Conservation (phyloP, 2,113 vertebrate species). For the Pampusana beccarii region DNA sequence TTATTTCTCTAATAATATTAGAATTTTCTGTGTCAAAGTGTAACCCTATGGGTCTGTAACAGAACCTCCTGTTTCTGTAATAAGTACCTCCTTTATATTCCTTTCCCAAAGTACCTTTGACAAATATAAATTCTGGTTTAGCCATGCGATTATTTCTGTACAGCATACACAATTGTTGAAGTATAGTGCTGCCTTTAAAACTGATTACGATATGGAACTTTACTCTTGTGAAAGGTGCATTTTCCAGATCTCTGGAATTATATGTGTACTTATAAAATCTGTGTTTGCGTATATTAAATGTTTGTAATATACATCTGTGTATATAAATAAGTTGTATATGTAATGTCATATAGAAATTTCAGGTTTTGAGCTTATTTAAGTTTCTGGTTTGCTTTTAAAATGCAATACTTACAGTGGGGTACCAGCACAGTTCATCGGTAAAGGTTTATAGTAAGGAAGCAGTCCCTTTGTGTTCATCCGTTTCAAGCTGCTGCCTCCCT, state of each 20-base stretch:
- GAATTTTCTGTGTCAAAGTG: not conserved
- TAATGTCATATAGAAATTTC: not conserved
- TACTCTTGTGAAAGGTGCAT: not conserved
- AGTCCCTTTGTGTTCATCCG: not conserved
- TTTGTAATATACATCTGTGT: not conserved
- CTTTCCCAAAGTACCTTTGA: not conserved
- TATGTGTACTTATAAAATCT: not conserved
- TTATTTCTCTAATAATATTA: not conserved
- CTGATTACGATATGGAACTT: not conserved
- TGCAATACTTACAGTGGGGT: not conserved
- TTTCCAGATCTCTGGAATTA: not conserved
- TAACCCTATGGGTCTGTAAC: not conserved
- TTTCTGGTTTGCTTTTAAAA: not conserved
- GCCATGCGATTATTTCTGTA: not conserved
- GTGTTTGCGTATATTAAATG: not conserved
- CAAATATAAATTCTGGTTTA: not conserved
- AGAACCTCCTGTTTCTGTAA: conserved; percentile 18
- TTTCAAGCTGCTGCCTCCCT: not conserved
- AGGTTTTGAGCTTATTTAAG: not conserved
- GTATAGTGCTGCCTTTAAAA: not conserved
- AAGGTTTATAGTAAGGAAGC: not conserved
- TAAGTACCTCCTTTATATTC: conserved; percentile 15
- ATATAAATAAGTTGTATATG: not conserved
- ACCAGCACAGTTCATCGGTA: not conserved
- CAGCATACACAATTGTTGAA: not conserved